Evolutionary conservation across 2,888 invertebrate species (phyloP).

Genomic region (Agrypnus murinus): DNA sequence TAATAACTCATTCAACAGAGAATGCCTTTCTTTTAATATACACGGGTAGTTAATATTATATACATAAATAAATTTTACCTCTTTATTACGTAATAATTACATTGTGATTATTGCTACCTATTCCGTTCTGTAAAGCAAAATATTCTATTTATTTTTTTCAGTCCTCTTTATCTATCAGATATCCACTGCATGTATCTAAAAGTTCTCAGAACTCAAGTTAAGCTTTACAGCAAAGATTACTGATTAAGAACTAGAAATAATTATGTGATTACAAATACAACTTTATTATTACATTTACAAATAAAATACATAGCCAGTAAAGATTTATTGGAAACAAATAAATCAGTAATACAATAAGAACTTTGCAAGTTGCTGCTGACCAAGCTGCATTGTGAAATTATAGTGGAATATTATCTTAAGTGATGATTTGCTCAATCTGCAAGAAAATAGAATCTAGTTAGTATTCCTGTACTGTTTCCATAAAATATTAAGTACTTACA

Average conservation of each 20-base stretch:
- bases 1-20: no score
- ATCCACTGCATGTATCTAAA: no score
- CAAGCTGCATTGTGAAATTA: constrained; percentile 46
- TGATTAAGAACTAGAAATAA: constrained; percentile 13
- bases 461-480: constrained; percentile 1
- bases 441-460: constrained; percentile 2
- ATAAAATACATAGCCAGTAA: constrained; percentile 57
- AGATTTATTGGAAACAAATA: constrained; percentile 60
- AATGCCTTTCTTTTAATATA: no score
- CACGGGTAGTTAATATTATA: no score
- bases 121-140: no score
- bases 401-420: constrained; percentile 47
- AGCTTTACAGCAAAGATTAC: background rate
- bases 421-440: constrained; percentile 34
- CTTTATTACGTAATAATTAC: no score
- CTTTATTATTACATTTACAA: constrained; percentile 66
- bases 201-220: no score
- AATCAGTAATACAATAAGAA: constrained; percentile 46
- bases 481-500: constrained; percentile 53
- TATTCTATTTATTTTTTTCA: no score
- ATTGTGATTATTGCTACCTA: no score
- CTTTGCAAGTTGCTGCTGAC: constrained; percentile 38
- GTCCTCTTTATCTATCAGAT: no score
- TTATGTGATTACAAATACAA: constrained; percentile 67
- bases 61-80: no score